Evolutionary conservation across 1,140 invertebrate species (phyloP).

Genomic region (Habropoda laboriosa): DNA sequence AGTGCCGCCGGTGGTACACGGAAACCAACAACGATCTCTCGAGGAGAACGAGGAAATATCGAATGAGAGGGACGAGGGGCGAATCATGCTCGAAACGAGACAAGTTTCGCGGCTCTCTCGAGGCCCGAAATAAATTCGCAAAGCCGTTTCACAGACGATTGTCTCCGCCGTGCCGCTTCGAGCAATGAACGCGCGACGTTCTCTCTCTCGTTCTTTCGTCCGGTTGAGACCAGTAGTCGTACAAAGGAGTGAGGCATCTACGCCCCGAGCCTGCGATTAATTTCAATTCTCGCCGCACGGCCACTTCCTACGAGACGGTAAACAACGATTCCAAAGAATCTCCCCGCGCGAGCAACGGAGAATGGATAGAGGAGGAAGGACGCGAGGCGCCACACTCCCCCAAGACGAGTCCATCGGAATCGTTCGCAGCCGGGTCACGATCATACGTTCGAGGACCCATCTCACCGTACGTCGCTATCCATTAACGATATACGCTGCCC

Average conservation of each 20-base stretch:
- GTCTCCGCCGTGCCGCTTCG: neutral
- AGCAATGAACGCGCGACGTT: neutral
- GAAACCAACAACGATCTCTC: neutral
- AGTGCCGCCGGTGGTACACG: neutral
- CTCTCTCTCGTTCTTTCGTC: neutral
- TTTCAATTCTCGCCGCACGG: constrained; percentile 66
- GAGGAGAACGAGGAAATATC: neutral
- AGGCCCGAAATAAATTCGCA: constrained; percentile 6
- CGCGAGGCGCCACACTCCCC: constrained; percentile 48
- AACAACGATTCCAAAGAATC: constrained; percentile 55
- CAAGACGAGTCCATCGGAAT: constrained; percentile 49
- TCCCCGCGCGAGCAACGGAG: constrained; percentile 17
- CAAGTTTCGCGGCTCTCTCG: neutral
- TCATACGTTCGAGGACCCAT: constrained; percentile 8
- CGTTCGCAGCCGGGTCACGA: constrained; percentile 56
- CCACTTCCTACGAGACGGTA: constrained; percentile 54
- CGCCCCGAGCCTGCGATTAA: constrained; percentile 51
- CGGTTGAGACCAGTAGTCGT: constrained; percentile 29
- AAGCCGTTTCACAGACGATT: neutral
- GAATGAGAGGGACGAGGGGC: no score
- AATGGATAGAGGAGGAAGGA: constrained; percentile 10
- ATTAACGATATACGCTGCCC: constrained; percentile 49
- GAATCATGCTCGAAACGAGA: neutral
- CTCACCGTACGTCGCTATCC: constrained; percentile 33
- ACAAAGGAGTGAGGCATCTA: neutral